Percentiles rank a stretch among this genome's conserved stretches.
Conservation (phyloP, 2,113 vertebrate genomes). For the Zosterops pallidus region DNA sequence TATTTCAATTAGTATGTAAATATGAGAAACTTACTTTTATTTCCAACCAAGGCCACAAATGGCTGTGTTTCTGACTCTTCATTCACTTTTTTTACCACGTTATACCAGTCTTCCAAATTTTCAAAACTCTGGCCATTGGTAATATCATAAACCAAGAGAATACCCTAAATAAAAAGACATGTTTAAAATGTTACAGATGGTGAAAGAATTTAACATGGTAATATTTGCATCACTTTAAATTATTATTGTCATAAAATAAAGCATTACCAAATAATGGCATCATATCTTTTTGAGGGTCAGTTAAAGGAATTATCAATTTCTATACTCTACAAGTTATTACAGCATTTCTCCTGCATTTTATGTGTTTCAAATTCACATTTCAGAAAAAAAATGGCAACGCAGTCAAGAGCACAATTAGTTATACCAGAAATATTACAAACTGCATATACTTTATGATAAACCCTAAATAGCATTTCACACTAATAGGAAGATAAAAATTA, state of each 20-base stretch:
- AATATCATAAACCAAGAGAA: constrained; percentile 98
- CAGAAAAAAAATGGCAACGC: background rate
- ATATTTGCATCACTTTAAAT: background rate
- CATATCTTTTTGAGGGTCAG: background rate
- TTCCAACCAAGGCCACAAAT: constrained; percentile 91
- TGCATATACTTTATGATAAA: background rate
- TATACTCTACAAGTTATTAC: background rate
- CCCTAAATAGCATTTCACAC: background rate
- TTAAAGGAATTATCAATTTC: background rate
- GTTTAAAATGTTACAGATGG: constrained; percentile 1
- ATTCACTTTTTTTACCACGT: constrained; percentile 90
- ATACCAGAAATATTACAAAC: background rate
- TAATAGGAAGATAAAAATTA: background rate
- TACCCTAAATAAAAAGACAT: constrained; percentile 78
- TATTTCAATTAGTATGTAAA: background rate
- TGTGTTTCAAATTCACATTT: background rate
- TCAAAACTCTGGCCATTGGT: constrained; percentile 98
- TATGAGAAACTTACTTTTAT: constrained; percentile 90
- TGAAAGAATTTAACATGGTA: background rate
- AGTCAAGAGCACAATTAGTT: background rate
- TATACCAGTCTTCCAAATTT: constrained; percentile 96
- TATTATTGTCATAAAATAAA: background rate
- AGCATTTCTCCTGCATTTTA: background rate
- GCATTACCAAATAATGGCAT: background rate
- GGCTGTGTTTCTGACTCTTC: constrained; percentile 91